Evolutionary conservation across 2,888 invertebrate genomes (phyloP).

Genomic region (Eristalis tenax): DNA sequence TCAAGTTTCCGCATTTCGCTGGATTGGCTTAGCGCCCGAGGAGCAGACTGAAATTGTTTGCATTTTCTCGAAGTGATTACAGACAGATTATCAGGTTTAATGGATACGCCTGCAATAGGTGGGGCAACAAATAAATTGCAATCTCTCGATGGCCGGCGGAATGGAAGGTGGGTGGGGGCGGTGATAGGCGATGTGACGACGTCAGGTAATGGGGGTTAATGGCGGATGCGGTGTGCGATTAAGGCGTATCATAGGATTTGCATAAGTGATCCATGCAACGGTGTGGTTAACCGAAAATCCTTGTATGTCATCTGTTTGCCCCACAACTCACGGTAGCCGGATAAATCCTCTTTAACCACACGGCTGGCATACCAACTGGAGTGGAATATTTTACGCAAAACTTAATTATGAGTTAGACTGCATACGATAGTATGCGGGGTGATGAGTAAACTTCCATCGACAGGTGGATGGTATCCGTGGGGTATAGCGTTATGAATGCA

Average conservation of each 20-base stretch:
- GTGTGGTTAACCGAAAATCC: slow-evolving; percentile 61
- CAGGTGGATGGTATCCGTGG: not conserved
- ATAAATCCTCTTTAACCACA: slow-evolving; percentile 38
- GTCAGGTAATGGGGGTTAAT: slow-evolving; percentile 9
- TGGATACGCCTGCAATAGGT: not conserved
- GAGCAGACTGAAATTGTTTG: not conserved
- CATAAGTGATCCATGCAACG: slow-evolving; percentile 55
- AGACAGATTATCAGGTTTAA: slow-evolving; percentile 16
- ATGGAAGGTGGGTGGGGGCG: too few species aligned
- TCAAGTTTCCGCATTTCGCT: slow-evolving; percentile 15
- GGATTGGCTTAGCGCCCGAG: slow-evolving; percentile 16
- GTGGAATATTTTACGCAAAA: slow-evolving; percentile 47
- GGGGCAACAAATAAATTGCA: slow-evolving; percentile 13
- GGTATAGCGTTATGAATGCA: not conserved
- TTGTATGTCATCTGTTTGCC: slow-evolving; percentile 51
- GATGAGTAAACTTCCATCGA: not conserved
- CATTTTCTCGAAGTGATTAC: not conserved
- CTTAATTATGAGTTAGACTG: slow-evolving; percentile 42
- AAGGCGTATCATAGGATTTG: slow-evolving; percentile 47
- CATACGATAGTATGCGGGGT: not conserved
- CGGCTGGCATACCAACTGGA: slow-evolving; percentile 28
- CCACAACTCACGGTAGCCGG: slow-evolving; percentile 19
- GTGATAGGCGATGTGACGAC: not conserved
- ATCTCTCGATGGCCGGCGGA: not conserved
- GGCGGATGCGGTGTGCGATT: slow-evolving; percentile 31